These are phyloP conservation scores for Apistogramma diplotaenia DNA, from an alignment of 2,113 vertebrate species.

Conservation along the genomic window DNA sequence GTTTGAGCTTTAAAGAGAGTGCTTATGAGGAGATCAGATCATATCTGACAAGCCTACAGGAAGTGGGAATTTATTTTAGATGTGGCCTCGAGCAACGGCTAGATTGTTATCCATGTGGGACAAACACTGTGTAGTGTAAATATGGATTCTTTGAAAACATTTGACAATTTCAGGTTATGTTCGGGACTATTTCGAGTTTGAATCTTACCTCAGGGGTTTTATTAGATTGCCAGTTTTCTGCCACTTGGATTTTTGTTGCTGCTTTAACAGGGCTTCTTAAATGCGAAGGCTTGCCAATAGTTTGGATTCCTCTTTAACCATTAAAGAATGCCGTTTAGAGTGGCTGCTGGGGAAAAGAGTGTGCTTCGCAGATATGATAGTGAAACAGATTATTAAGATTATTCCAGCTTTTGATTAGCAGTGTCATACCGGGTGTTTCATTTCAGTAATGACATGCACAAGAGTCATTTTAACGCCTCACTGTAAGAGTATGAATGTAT, in stretches of 20 bases:
- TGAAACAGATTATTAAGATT: conserved; percentile 36
- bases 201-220: not conserved
- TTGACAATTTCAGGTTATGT: conserved; percentile 16
- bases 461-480: not conserved
- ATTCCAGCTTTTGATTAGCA: conserved; percentile 23
- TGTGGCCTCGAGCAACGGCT: not conserved
- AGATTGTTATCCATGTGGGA: conserved; percentile 40
- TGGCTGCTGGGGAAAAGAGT: conserved; percentile 28
- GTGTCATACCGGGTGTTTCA: conserved; percentile 4
- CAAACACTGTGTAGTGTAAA: conserved; percentile 12
- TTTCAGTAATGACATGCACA: not conserved
- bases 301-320: conserved; percentile 13
- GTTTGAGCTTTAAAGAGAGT: conserved; percentile 14
- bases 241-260: not conserved
- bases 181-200: not conserved
- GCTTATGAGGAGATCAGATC: conserved; percentile 49
- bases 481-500: conserved; percentile 1
- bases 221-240: conserved; percentile 13
- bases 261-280: conserved; percentile 7
- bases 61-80: conserved; percentile 25
- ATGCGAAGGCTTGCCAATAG: conserved; percentile 1
- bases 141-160: conserved; percentile 19
- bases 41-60: conserved; percentile 46
- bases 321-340: conserved; percentile 26
- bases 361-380: conserved; percentile 58